Percentiles rank a stretch among this genome's conserved stretches.
Conservation (phyloP, 2,113 vertebrate genomes). For the Pterocles orientalis region DNA sequence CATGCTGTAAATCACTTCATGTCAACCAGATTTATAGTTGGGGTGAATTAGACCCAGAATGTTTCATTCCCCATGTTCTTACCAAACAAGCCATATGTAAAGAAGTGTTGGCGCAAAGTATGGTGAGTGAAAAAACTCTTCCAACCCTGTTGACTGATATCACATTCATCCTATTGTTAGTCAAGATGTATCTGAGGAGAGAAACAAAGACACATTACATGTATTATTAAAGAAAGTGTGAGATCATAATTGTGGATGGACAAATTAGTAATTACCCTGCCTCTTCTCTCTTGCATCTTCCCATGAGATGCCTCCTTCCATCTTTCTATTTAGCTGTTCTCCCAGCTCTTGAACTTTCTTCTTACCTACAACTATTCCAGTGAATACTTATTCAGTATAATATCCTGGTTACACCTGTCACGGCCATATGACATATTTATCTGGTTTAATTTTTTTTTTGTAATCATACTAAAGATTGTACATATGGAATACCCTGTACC, state of each 20-base stretch:
- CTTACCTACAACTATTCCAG: not conserved
- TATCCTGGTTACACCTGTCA: not conserved
- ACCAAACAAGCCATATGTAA: not conserved
- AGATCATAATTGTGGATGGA: not conserved
- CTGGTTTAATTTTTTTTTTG: not conserved
- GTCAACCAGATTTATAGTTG: conserved; percentile 11
- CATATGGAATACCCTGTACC: not conserved
- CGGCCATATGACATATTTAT: not conserved
- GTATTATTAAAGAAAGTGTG: not conserved
- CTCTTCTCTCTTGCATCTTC: not conserved
- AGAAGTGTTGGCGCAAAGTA: not conserved
- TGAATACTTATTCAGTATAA: not conserved
- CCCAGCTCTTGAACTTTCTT: not conserved
- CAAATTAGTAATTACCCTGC: not conserved
- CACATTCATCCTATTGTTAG: not conserved
- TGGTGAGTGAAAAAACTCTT: not conserved
- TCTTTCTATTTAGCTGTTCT: not conserved
- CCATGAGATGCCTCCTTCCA: not conserved
- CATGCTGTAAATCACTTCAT: conserved; percentile 18
- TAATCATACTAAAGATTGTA: not conserved
- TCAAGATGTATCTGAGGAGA: not conserved
- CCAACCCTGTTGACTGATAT: not conserved
- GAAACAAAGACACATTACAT: not conserved
- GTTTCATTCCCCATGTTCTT: not conserved
- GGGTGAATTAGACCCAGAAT: conserved; percentile 3